Evolutionary conservation across 2,113 vertebrate species (phyloP).

Genomic region (Calypte anna): DNA sequence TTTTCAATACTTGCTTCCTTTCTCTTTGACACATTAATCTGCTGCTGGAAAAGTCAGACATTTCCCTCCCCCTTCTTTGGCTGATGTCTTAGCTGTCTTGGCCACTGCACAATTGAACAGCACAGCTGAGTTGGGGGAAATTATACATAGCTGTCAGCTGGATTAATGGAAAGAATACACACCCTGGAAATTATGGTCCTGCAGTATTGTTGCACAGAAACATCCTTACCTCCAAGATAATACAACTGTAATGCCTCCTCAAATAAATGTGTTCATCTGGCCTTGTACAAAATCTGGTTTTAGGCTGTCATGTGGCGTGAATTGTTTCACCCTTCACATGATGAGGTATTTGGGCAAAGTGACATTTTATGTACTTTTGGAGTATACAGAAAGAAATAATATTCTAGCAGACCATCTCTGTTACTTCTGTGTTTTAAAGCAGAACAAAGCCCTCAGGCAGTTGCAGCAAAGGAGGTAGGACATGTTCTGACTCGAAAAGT

Average conservation of each 20-base stretch:
- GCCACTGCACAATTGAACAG: not conserved
- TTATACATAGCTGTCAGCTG: not conserved
- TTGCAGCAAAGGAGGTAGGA: not conserved
- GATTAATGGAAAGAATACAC: not conserved
- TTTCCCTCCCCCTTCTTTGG: constrained; percentile 1
- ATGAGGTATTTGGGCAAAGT: not conserved
- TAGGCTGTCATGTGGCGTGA: fast-evolving
- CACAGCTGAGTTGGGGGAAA: not conserved
- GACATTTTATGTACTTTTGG: not conserved
- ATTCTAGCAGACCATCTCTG: not conserved
- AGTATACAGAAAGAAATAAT: not conserved
- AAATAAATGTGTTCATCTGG: not conserved
- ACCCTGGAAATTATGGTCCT: not conserved
- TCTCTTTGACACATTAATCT: not conserved
- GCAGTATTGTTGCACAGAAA: not conserved
- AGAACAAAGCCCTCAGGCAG: not conserved
- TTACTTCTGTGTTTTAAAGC: not conserved
- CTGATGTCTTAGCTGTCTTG: not conserved
- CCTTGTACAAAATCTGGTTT: not conserved
- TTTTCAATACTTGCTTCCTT: not conserved
- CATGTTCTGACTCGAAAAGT: not conserved
- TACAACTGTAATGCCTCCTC: fast-evolving
- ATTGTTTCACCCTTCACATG: not conserved
- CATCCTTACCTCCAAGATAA: not conserved
- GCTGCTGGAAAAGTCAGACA: not conserved